A percentile compares a stretch with the other conserved stretches of the same genome.
These are phyloP conservation scores for Mormyrops boulengeri DNA, from an alignment of 2,797 vertebrate species.

Conservation along the genomic window DNA sequence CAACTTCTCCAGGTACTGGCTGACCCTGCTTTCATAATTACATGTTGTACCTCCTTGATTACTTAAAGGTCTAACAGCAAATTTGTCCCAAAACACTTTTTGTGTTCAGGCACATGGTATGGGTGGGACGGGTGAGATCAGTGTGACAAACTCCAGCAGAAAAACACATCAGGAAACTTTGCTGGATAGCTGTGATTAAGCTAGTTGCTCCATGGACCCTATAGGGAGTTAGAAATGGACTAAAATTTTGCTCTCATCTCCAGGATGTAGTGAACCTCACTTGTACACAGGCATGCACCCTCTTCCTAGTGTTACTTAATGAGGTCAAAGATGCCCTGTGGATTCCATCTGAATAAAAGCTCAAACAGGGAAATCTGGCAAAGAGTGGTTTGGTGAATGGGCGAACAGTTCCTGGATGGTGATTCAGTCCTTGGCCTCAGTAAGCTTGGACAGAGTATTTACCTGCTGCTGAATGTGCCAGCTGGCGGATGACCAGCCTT, in stretches of 20 bases:
- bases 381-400: neutral
- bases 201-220: neutral
- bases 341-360: neutral
- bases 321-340: neutral
- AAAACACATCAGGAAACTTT: neutral
- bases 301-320: neutral
- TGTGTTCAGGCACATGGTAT: neutral
- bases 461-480: neutral
- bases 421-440: neutral
- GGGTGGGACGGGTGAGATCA: neutral
- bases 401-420: neutral
- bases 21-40: neutral
- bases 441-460: neutral
- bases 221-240: neutral
- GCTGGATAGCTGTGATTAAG: neutral
- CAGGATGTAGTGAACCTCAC: neutral
- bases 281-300: neutral
- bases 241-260: neutral
- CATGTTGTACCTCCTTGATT: neutral
- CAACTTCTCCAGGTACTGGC: neutral
- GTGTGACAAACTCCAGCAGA: neutral
- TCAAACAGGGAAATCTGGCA: neutral
- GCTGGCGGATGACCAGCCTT: neutral
- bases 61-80: neutral
- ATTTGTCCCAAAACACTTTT: neutral